Base-by-base conservation (phyloP, 2,888 invertebrate genomes). In the Tromatobia lineatoria region DNA sequence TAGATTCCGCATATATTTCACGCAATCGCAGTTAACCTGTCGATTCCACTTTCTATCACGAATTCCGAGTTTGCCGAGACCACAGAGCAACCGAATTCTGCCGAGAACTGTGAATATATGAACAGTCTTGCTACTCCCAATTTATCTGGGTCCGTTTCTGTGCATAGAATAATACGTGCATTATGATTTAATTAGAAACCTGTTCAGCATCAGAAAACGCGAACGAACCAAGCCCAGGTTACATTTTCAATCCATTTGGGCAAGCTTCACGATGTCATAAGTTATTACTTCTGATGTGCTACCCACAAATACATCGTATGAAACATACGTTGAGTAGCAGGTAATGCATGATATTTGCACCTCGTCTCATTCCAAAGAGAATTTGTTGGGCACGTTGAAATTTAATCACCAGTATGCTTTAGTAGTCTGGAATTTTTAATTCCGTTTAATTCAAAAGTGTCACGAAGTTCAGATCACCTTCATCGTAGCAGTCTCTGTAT, bases 261-360 rank as follows among this genome's bases (percentile, higher is more conserved):
- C n/a, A 52, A 52, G 29, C 13, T 29, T n/a, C 25, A 18, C 18
- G 15, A 69, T n/a, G 47, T 50, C 47, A 25, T 20, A 10, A n/a
- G 29, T 69, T 47, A 69, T 69, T 25, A 25, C n/a, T 69, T 50
- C 50, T 15, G 67, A 29, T 25, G 29, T 6, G 29, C 59, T 29
- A 4, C 25, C 23, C 29, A 29, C 29, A 29, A 4, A 29, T 29
- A 29, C 29, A 29, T 29, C 4, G 29, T 29, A 29, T 4, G 29
- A 29, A 29, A 4, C 29, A 29, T 29, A 3, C 29, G 11, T n/a
- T 29, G 59, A 3, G 59, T 34, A 25, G 25, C 29, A 3, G 3
- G 4, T 29, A 29, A 29, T 29, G 29, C 29, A 29, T 29, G n/a
- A n/a, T n/a, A n/a, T n/a, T n/a, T n/a, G 29, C 29, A 29, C 29